A percentile compares a stretch with the other conserved stretches of the same genome.
Evolutionary conservation across 2,797 vertebrate genomes (phyloP).

Genomic region (Telmatherina bonti): DNA sequence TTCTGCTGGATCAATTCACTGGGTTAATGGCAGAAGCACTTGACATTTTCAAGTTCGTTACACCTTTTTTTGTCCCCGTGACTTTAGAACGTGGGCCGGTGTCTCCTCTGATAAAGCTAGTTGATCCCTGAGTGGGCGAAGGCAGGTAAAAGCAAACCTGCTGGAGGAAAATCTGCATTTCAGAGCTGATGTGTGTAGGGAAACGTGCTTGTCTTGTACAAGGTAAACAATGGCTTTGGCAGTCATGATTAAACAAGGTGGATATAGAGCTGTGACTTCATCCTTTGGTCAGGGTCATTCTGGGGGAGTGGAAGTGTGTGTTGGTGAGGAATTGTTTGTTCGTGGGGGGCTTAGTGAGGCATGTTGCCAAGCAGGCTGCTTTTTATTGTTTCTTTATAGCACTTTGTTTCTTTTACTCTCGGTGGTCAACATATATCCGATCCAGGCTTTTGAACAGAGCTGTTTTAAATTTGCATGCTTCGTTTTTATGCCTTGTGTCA

Average conservation of each 20-base stretch:
- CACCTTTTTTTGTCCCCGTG: constrained; percentile 45
- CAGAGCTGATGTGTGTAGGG: constrained; percentile 12
- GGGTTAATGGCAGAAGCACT: constrained; percentile 52
- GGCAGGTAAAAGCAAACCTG: constrained; percentile 17
- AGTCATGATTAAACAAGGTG: constrained; percentile 65
- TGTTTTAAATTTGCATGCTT: constrained; percentile 14
- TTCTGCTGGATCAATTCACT: constrained; percentile 42
- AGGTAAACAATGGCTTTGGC: constrained; percentile 31
- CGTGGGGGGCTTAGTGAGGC: constrained; percentile 23
- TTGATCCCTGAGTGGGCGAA: constrained; percentile 20
- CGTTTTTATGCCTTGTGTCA: constrained; percentile 7
- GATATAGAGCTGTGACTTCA: constrained; percentile 48
- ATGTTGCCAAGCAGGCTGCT: constrained; percentile 34
- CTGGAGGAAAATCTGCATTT: constrained; percentile 21
- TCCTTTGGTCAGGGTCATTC: constrained; percentile 45
- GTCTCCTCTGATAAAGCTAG: constrained; percentile 34
- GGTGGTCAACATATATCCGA: constrained; percentile 21
- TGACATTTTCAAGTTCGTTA: constrained; percentile 61
- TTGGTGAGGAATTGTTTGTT: constrained; percentile 37
- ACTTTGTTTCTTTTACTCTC: constrained; percentile 24
- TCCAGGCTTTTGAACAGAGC: constrained; percentile 19
- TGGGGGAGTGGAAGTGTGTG: constrained; percentile 25
- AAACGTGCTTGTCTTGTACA: constrained; percentile 38
- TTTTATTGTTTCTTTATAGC: constrained; percentile 44
- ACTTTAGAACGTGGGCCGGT: constrained; percentile 28